Evolutionary conservation across 2,888 invertebrate species (phyloP).

Genomic region (Tribolium freemani): DNA sequence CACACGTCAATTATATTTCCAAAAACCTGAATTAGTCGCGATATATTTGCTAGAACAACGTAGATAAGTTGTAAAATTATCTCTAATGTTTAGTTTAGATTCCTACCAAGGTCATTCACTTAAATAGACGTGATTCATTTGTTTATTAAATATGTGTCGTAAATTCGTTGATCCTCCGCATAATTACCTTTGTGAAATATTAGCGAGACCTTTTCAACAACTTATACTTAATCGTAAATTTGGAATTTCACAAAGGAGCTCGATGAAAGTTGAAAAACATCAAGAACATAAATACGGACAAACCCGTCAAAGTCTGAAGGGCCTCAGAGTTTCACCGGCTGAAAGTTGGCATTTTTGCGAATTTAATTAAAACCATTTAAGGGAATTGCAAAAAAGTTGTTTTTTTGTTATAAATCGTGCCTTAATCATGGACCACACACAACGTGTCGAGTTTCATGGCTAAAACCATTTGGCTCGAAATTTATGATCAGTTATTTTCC

Average conservation of each 20-base stretch:
- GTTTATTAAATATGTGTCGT: background rate
- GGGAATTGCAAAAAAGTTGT: background rate
- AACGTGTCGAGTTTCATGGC: background rate
- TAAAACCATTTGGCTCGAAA: background rate
- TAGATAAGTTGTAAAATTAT: background rate
- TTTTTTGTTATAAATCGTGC: background rate
- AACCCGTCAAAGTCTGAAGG: background rate
- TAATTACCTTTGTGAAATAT: too few species aligned
- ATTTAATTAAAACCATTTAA: too few species aligned
- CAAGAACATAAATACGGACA: too few species aligned
- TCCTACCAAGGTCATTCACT: background rate
- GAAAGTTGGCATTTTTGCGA: background rate
- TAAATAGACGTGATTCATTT: background rate
- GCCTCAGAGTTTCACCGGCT: too few species aligned
- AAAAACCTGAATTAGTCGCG: background rate
- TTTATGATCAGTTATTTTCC: background rate
- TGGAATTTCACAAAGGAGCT: too few species aligned
- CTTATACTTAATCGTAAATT: too few species aligned
- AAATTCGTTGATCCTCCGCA: too few species aligned
- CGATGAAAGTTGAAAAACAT: too few species aligned
- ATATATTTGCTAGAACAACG: background rate
- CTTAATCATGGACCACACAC: background rate
- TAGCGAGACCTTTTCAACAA: too few species aligned
- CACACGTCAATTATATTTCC: background rate
- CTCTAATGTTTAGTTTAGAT: background rate